Evolutionary conservation across 2,888 invertebrate genomes (phyloP).

Genomic region (Allygus modestus): DNA sequence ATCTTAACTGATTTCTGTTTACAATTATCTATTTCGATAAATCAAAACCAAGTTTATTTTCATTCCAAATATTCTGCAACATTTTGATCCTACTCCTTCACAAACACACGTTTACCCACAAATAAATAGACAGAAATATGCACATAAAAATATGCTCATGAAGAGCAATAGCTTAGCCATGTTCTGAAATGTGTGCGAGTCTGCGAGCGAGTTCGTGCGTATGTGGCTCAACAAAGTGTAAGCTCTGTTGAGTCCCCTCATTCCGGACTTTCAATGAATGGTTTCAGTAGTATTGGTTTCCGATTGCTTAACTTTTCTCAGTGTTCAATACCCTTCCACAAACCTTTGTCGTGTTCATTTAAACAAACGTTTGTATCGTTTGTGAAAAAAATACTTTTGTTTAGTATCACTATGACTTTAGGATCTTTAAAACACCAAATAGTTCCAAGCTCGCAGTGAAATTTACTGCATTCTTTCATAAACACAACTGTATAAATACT

Average conservation of each 20-base stretch:
- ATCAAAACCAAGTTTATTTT: too few species aligned
- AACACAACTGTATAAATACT: too few species aligned
- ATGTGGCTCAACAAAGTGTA: slow-evolving; percentile 17
- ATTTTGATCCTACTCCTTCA: too few species aligned
- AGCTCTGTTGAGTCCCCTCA: slow-evolving; percentile 18
- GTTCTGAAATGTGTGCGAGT: background rate
- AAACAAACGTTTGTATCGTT: background rate
- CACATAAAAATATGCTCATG: too few species aligned
- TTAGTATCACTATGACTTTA: too few species aligned
- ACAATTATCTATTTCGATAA: too few species aligned
- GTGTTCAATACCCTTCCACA: slow-evolving; percentile 33
- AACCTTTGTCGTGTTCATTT: slow-evolving; percentile 9
- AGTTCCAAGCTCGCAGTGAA: too few species aligned
- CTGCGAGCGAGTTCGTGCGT: background rate
- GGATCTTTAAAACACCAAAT: too few species aligned
- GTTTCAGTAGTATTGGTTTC: slow-evolving; percentile 40
- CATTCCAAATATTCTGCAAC: too few species aligned
- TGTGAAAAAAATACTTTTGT: background rate
- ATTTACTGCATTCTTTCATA: too few species aligned
- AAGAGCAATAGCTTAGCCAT: background rate
- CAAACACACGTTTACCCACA: too few species aligned
- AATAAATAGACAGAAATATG: background rate
- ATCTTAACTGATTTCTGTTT: too few species aligned
- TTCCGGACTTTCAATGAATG: slow-evolving; percentile 38
- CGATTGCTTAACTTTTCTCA: slow-evolving; percentile 36